phyloP scores from a whole-genome alignment of 2,888 invertebrate species.

The Pseudococcus viburni region DNA sequence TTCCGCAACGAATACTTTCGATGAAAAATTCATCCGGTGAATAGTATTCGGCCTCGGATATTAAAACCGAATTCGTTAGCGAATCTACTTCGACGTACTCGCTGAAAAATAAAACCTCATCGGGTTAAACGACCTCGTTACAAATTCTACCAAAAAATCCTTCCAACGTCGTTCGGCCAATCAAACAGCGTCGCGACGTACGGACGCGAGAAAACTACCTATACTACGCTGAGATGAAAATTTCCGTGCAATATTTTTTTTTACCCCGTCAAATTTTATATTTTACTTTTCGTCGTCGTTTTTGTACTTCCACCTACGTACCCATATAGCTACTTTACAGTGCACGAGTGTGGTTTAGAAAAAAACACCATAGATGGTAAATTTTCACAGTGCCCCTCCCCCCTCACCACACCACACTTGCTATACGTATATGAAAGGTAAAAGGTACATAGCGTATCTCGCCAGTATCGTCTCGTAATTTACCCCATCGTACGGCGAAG shows the following conservation, averaged over 20 bases:
- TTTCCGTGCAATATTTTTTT: too few relatives aligned
- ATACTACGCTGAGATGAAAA: too few relatives aligned
- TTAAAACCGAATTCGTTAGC: constrained; percentile 15
- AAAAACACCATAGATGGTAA: too few relatives aligned
- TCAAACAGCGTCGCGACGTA: neutral
- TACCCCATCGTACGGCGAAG: neutral
- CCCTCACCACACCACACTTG: too few relatives aligned
- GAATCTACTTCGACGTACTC: neutral
- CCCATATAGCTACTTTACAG: too few relatives aligned
- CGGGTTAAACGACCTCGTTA: neutral
- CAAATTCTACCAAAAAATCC: neutral
- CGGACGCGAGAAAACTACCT: neutral
- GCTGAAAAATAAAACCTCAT: neutral
- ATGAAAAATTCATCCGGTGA: constrained; percentile 19
- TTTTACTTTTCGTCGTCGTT: too few relatives aligned
- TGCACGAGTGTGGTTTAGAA: too few relatives aligned
- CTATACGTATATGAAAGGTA: too few relatives aligned
- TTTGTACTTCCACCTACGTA: too few relatives aligned
- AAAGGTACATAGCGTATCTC: too few relatives aligned
- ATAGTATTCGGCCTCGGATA: neutral
- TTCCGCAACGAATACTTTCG: constrained; percentile 11
- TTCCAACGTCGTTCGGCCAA: neutral
- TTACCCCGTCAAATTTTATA: too few relatives aligned
- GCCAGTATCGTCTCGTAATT: neutral
- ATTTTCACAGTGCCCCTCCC: too few relatives aligned